Conservation (phyloP, 2,113 vertebrate genomes). For the Nycticorax nycticorax region DNA sequence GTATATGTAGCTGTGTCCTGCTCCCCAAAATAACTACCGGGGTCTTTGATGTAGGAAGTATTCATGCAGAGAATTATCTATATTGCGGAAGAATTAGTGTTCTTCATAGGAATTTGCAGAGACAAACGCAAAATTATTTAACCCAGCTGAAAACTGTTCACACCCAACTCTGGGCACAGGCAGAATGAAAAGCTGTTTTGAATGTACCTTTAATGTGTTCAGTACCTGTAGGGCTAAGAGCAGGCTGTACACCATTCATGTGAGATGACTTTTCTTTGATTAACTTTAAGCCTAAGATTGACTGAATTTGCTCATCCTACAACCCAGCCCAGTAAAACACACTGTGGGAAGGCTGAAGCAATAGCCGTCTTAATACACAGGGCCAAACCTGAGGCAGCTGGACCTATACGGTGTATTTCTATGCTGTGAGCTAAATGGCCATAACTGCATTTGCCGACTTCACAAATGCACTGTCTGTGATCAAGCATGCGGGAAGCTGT, state of each 20-base stretch:
- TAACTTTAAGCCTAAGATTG: neutral
- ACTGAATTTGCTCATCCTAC: neutral
- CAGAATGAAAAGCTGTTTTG: neutral
- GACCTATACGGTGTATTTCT: neutral
- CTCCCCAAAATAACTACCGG: neutral
- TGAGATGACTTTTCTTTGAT: neutral
- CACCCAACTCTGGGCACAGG: neutral
- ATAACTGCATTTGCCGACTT: neutral
- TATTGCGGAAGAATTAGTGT: neutral
- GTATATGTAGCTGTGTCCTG: neutral
- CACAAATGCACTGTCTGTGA: neutral
- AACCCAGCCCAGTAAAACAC: neutral
- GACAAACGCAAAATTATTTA: neutral
- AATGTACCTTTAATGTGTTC: neutral
- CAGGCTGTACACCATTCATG: neutral
- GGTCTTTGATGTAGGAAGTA: neutral
- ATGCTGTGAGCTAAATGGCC: neutral
- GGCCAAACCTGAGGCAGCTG: neutral
- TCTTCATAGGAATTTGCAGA: neutral
- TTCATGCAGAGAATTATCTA: neutral
- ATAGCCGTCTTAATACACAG: neutral
- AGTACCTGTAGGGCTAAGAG: neutral
- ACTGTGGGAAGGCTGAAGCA: neutral
- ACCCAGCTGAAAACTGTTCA: neutral
- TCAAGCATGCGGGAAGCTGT: neutral